A percentile compares a stretch with the other conserved stretches of the same genome.
Evolutionary conservation across 2,888 invertebrate genomes (phyloP).

Genomic region (Asteroscopus sphinx): DNA sequence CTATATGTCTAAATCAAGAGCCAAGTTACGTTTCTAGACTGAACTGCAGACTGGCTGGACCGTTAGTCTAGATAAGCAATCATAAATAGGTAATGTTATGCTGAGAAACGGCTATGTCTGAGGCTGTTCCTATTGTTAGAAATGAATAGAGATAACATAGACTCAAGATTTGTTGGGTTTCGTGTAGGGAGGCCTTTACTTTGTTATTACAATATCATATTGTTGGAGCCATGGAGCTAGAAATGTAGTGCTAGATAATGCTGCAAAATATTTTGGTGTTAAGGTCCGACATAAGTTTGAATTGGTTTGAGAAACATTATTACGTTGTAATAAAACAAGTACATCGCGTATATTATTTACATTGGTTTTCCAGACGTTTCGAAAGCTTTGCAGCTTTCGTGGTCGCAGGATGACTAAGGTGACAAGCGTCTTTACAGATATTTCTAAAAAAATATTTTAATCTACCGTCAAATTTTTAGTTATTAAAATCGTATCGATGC

Average conservation of each 20-base stretch:
- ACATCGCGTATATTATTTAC: too few species aligned
- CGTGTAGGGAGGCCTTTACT: constrained; percentile 52
- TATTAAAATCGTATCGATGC: too few species aligned
- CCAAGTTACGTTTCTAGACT: constrained; percentile 52
- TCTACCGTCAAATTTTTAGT: too few species aligned
- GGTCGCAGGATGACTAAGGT: too few species aligned
- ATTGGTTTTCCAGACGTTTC: too few species aligned
- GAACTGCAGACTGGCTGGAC: constrained; percentile 46
- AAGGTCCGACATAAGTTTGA: not conserved
- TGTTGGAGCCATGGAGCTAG: constrained; percentile 34
- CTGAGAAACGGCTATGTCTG: constrained; percentile 53
- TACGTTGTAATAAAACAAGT: too few species aligned
- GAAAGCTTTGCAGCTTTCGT: too few species aligned
- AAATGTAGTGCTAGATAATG: constrained; percentile 20
- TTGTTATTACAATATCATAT: constrained; percentile 47
- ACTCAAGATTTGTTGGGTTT: constrained; percentile 46
- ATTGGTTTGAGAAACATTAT: not conserved
- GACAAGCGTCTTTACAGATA: too few species aligned
- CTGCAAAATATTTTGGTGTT: not conserved
- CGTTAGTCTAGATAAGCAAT: constrained; percentile 60
- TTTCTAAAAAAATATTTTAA: too few species aligned
- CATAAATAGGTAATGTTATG: constrained; percentile 62
- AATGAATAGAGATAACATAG: constrained; percentile 54
- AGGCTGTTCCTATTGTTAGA: constrained; percentile 56
- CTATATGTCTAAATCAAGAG: constrained; percentile 53